Evolutionary conservation across 1,140 invertebrate genomes (phyloP).

Genomic region (Babylonia areolata): DNA sequence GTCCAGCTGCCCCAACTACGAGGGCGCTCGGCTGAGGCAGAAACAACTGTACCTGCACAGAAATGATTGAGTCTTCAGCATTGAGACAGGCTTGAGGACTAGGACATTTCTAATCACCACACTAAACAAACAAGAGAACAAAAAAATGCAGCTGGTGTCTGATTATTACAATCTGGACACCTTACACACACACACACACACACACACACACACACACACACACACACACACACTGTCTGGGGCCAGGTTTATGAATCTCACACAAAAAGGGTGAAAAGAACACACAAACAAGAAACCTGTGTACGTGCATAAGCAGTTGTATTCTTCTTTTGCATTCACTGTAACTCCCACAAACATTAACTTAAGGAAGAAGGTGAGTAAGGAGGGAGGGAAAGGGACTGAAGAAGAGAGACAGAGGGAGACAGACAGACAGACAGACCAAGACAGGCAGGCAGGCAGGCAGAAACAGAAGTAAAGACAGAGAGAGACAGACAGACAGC

Average conservation of each 20-base stretch:
- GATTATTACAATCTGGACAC: too few relatives aligned
- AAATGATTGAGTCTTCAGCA: too few relatives aligned
- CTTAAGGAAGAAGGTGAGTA: neutral
- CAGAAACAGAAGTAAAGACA: neutral
- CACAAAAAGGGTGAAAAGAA: too few relatives aligned
- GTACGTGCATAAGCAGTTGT: too few relatives aligned
- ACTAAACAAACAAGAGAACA: neutral
- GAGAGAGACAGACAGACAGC: neutral
- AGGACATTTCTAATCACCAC: too few relatives aligned
- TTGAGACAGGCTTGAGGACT: too few relatives aligned
- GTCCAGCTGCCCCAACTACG: conserved; percentile 5
- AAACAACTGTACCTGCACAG: too few relatives aligned
- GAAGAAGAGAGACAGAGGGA: neutral
- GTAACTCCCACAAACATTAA: too few relatives aligned
- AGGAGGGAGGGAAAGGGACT: neutral
- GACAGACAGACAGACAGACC: neutral
- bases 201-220: neutral
- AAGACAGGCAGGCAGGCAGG: neutral
- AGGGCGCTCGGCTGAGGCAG: neutral
- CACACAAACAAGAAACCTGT: too few relatives aligned
- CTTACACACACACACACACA: neutral
- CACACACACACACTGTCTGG: neutral
- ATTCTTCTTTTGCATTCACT: too few relatives aligned
- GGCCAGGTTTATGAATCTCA: neutral
- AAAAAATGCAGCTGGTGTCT: too few relatives aligned